Evolutionary conservation across 2,797 vertebrate genomes (phyloP).

Genomic region (Lepilemur septentrionalis): DNA sequence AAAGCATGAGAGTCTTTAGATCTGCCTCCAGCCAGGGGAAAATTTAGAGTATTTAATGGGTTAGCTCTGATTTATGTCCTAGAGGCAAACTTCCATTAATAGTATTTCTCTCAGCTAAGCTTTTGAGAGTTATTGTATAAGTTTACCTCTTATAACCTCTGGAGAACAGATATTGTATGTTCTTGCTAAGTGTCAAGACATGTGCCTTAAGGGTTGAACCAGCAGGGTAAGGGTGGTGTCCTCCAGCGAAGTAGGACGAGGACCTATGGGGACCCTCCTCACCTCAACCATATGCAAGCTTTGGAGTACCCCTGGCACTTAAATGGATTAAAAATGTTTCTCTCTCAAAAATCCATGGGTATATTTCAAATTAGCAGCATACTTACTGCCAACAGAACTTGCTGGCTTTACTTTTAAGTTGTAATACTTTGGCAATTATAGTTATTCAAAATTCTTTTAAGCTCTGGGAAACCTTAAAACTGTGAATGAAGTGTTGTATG

Average conservation of each 20-base stretch:
- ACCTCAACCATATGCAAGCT: too few species aligned
- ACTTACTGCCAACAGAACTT: neutral
- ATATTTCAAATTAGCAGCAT: neutral
- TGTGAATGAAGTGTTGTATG: neutral
- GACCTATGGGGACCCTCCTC: neutral
- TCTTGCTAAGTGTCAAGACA: neutral
- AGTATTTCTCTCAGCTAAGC: neutral
- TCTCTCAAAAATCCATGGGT: neutral
- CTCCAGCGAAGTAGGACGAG: neutral
- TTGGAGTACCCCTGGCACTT: neutral
- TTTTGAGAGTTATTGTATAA: neutral
- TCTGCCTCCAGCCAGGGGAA: neutral
- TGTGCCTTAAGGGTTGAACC: neutral
- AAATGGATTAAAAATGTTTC: neutral
- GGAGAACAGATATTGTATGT: neutral
- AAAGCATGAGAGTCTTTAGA: neutral
- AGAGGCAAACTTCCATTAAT: neutral
- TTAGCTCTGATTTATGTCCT: neutral
- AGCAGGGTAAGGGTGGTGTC: neutral
- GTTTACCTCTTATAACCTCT: neutral
- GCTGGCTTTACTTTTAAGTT: neutral
- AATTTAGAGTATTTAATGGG: neutral
- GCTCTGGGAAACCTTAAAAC: slow-evolving; percentile 21
- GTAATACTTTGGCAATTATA: neutral
- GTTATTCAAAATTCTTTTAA: slow-evolving; percentile 42